Conservation (phyloP, 2,113 vertebrate species). For the Mobula birostris region DNA sequence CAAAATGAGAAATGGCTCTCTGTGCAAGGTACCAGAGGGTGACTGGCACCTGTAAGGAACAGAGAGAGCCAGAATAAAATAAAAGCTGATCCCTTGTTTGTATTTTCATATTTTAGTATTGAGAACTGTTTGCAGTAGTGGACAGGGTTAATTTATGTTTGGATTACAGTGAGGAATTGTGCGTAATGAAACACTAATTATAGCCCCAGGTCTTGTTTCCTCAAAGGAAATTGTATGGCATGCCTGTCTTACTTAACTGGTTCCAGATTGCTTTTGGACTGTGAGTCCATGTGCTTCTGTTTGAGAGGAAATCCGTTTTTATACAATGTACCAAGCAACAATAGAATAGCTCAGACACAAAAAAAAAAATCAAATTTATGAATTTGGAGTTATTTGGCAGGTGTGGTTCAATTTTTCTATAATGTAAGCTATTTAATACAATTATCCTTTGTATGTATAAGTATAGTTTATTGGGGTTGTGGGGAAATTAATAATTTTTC, state of each 20-base stretch:
- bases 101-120: constrained; percentile 26
- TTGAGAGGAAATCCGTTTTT: constrained; percentile 15
- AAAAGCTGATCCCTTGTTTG: not conserved
- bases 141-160: constrained; percentile 34
- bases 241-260: constrained; percentile 31
- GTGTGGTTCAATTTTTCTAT: constrained; percentile 20
- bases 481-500: constrained; percentile 18
- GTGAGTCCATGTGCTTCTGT: constrained; percentile 29
- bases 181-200: constrained; percentile 36
- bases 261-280: constrained; percentile 26
- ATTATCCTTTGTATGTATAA: constrained; percentile 10
- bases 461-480: constrained; percentile 1
- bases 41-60: not conserved
- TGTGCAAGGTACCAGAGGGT: not conserved
- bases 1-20: not conserved
- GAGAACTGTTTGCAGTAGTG: constrained; percentile 18
- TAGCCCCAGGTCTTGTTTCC: constrained; percentile 33
- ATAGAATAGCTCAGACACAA: not conserved
- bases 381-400: constrained; percentile 16
- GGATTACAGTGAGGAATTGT: constrained; percentile 32
- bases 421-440: not conserved
- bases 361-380: constrained; percentile 16
- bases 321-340: constrained; percentile 25
- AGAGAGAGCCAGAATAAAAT: not conserved
- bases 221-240: constrained; percentile 36